A percentile compares a stretch with the other conserved stretches of the same genome.
Evolutionary conservation across 2,888 invertebrate genomes (phyloP).

Genomic region (Zele albiditarsus): DNA sequence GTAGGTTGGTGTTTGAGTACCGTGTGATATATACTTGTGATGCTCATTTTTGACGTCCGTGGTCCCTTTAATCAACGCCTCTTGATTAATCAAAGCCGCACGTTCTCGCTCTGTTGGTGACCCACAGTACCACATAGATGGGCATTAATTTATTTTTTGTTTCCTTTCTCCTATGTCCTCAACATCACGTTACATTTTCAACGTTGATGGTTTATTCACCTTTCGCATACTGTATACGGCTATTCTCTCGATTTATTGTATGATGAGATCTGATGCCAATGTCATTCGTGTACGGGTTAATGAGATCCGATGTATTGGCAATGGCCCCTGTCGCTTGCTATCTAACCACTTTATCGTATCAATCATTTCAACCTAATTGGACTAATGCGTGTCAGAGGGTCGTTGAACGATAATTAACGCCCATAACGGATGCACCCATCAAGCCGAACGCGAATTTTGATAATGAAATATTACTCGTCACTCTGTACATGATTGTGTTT

Average conservation of each 20-base stretch:
- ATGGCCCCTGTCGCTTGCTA: constrained; percentile 56
- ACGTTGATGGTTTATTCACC: neutral
- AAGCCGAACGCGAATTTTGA: neutral
- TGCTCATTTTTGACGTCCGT: constrained; percentile 29
- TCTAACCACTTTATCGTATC: constrained; percentile 62
- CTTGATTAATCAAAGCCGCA: constrained; percentile 55
- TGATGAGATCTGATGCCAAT: neutral
- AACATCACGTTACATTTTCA: neutral
- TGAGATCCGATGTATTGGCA: constrained; percentile 61
- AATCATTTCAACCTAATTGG: constrained; percentile 56
- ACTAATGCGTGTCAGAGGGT: constrained; percentile 7
- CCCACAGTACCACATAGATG: constrained; percentile 36
- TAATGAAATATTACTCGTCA: neutral
- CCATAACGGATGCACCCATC: neutral
- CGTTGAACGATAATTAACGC: constrained; percentile 9
- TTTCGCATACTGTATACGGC: neutral
- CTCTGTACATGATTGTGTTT: neutral
- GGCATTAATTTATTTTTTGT: constrained; percentile 26
- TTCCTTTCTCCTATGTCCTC: neutral
- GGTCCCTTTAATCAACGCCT: constrained; percentile 53
- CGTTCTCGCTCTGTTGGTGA: constrained; percentile 43
- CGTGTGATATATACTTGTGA: constrained; percentile 21
- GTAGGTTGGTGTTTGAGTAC: neutral
- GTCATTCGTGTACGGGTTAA: constrained; percentile 48
- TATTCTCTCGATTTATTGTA: neutral